Evolutionary conservation across 2,113 vertebrate genomes (phyloP).

Genomic region (Columba livia): DNA sequence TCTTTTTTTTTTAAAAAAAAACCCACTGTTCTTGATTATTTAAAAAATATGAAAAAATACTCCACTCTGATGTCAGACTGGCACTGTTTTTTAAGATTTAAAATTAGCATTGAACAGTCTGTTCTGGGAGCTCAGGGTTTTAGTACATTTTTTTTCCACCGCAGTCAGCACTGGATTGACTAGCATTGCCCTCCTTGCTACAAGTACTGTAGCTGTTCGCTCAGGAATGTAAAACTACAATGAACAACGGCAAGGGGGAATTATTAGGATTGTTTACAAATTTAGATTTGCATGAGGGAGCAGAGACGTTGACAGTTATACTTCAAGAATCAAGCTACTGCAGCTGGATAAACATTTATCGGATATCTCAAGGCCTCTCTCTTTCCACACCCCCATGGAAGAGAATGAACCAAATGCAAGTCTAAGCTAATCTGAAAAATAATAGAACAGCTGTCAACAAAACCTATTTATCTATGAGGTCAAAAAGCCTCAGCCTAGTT

Average conservation of each 20-base stretch:
- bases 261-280: conserved; percentile 59
- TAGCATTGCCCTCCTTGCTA: background rate
- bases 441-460: conserved; percentile 58
- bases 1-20: background rate
- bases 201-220: background rate
- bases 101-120: conserved; percentile 65
- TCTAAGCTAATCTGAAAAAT: conserved; percentile 63
- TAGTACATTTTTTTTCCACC: background rate
- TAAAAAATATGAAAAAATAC: background rate
- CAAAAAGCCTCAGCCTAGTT: conserved; percentile 51
- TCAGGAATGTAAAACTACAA: conserved; percentile 31
- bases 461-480: conserved; percentile 61
- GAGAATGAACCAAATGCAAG: conserved; percentile 40
- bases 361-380: conserved; percentile 8
- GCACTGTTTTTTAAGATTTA: conserved; percentile 28
- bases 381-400: background rate
- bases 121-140: conserved; percentile 36
- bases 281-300: conserved; percentile 51
- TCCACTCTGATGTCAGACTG: conserved; percentile 30
- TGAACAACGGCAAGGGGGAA: background rate
- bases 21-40: conserved; percentile 6
- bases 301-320: conserved; percentile 41
- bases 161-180: background rate
- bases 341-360: conserved; percentile 67
- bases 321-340: conserved; percentile 24